Base-by-base conservation (phyloP, 2,797 vertebrate species). In the Hoplostethus atlanticus region DNA sequence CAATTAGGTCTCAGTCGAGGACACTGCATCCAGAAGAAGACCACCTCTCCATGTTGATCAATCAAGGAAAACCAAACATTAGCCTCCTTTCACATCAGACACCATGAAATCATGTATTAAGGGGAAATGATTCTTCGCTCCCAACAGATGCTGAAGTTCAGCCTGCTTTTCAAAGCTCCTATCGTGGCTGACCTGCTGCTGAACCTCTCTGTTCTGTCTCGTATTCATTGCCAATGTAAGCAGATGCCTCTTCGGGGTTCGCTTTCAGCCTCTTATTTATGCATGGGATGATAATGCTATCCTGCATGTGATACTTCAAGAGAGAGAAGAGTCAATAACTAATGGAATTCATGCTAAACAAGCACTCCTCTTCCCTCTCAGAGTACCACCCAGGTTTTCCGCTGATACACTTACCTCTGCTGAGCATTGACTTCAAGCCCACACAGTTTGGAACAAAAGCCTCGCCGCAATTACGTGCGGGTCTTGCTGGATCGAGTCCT, bases 151-250 rank as follows among this genome's bases (percentile, higher is more conserved):
- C 83, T 69, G 68, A 84, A 50, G 73, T 88, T 81, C 80, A 65
- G 64, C 17, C 66, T 71, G 67, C 77, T 64, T 76, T 79, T 77
- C 31, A 59, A 69, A 68, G 73, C 80, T 64, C 68, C 84, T 70
- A 75, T 86, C 77, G 17, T 51, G 67, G 80, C 79, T 92, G 92
- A 92, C 92, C 91, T 10, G 42, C 72, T 70, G 40, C 84, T 93
- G 90, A 93, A 92, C 91, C 89, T 50, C 80, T 76, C 50, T 9
- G 28, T 83, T 87, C 87, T 25, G 76, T 80, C 84, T 82, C 69
- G 42, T 3, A 56, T 55, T 5, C 70, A 13, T 71, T 84, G 90
- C 91, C 92, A 90, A 87, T 83, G 83, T 92, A 91, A 93, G 90
- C 90, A 91, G 86, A 90, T 80, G 81, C 85, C 90, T 89, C 83